Evolutionary conservation across 2,888 invertebrate genomes (phyloP).

Genomic region (Bimastos eiseni): DNA sequence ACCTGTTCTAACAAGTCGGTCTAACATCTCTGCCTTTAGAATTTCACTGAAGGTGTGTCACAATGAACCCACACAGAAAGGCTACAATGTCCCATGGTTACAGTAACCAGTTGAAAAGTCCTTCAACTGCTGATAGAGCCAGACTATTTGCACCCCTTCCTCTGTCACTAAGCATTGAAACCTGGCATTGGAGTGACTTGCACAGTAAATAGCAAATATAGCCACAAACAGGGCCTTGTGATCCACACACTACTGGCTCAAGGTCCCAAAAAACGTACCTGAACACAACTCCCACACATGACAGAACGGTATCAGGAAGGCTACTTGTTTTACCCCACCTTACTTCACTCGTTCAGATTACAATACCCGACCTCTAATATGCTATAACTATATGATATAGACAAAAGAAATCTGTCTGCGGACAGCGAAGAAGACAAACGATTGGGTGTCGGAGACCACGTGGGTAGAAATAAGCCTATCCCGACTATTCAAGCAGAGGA

Average conservation of each 20-base stretch:
- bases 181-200: not conserved
- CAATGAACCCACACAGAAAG: not conserved
- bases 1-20: no score
- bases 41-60: not conserved
- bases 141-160: not conserved
- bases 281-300: not conserved
- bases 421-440: no score
- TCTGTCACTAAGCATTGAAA: not conserved
- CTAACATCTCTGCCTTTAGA: no score
- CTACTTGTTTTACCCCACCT: not conserved
- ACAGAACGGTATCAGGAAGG: not conserved
- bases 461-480: no score
- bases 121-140: not conserved
- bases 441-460: no score
- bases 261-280: no score
- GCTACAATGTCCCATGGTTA: not conserved
- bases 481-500: no score
- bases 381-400: not conserved
- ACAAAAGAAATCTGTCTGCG: not conserved
- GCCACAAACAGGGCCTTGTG: not conserved
- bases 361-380: not conserved
- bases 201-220: not conserved
- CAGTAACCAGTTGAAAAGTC: not conserved
- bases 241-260: not conserved
- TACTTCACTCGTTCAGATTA: not conserved